Conservation (phyloP, 2,113 vertebrate genomes). For the Sylvia atricapilla region DNA sequence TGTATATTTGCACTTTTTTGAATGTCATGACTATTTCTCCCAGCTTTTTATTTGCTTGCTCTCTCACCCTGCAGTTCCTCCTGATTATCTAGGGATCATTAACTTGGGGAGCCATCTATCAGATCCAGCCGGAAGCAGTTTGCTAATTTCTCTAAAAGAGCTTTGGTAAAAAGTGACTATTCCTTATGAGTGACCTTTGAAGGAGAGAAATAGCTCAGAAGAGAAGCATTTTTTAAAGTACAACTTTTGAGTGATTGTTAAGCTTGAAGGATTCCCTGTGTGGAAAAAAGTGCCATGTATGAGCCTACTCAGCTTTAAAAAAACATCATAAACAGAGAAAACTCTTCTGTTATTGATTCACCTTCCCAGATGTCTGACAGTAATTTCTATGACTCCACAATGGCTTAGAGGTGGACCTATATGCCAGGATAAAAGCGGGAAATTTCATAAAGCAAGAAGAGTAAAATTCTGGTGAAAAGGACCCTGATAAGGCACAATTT, state of each 20-base stretch:
- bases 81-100: not conserved
- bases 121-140: not conserved
- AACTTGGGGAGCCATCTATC: not conserved
- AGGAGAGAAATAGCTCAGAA: not conserved
- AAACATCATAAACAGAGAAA: not conserved
- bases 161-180: not conserved
- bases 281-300: not conserved
- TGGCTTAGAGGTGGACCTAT: not conserved
- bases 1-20: rapidly evolving
- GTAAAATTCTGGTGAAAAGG: not conserved
- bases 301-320: not conserved
- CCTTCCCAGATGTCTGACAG: not conserved
- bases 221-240: too few relatives aligned
- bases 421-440: not conserved
- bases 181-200: not conserved
- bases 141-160: not conserved
- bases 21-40: not conserved
- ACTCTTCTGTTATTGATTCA: not conserved
- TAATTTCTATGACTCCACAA: not conserved
- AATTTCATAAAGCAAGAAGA: not conserved
- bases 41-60: not conserved
- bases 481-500: not conserved
- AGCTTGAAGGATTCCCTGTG: not conserved
- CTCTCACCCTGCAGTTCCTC: not conserved
- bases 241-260: not conserved